phyloP scores from a whole-genome alignment of 2,113 vertebrate species.

The Ciconia boyciana region DNA sequence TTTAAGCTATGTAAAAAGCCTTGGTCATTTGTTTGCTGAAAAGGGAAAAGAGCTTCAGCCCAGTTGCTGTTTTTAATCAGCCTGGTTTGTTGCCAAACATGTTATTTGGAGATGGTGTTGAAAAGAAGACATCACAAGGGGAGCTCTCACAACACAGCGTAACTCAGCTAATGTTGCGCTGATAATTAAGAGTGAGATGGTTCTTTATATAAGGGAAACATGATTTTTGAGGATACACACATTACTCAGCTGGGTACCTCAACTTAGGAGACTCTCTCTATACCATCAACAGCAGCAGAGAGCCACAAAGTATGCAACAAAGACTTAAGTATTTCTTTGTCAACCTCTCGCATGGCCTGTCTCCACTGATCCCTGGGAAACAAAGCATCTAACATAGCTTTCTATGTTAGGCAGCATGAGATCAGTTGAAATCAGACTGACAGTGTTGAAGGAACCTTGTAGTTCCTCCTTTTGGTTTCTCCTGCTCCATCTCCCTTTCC shows the following conservation, averaged over 20 bases:
- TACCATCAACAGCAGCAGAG: not conserved
- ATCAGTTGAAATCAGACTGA: not conserved
- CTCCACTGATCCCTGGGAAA: not conserved
- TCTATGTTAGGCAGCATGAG: not conserved
- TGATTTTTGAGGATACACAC: not conserved
- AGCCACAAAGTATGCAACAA: not conserved
- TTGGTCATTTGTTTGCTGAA: not conserved
- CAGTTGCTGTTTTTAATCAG: not conserved
- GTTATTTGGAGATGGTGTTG: not conserved
- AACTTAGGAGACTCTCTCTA: not conserved
- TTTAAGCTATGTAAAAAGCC: not conserved
- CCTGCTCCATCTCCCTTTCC: not conserved
- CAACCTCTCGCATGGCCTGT: rapidly evolving
- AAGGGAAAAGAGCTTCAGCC: not conserved
- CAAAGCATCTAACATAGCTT: not conserved
- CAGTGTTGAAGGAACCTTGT: not conserved
- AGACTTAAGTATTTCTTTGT: not conserved
- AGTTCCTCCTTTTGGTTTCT: not conserved
- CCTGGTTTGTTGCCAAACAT: not conserved
- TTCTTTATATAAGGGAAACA: not conserved
- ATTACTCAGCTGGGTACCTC: not conserved
- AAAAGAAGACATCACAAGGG: not conserved
- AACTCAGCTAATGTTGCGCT: not conserved
- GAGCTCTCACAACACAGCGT: not conserved
- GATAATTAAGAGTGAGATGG: not conserved